Conservation (phyloP, 2,888 invertebrate species). For the Pterostichus madidus region DNA sequence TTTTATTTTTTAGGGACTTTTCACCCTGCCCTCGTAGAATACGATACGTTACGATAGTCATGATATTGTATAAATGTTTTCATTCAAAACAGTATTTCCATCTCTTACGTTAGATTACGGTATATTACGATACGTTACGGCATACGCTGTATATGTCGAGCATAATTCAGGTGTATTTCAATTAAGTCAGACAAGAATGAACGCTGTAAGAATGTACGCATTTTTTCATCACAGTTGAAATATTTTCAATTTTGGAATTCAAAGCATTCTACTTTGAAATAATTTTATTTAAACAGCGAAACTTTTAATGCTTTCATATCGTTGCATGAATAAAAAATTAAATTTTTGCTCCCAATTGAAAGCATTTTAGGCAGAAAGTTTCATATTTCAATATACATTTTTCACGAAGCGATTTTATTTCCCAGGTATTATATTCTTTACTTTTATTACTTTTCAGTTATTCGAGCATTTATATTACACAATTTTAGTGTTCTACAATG, state of each 20-base stretch:
- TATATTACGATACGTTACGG: no score
- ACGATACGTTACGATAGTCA: no score
- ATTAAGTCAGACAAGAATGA: no score
- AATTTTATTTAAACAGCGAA: constrained; percentile 41
- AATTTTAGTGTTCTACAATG: background rate
- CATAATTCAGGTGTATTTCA: no score
- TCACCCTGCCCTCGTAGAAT: no score
- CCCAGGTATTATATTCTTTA: background rate
- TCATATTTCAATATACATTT: constrained; percentile 34
- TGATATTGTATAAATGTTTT: no score
- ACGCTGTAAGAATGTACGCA: no score
- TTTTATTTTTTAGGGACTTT: no score
- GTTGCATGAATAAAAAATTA: constrained; percentile 42
- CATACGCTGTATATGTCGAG: no score
- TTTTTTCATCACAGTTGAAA: background rate
- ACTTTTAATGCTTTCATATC: constrained; percentile 37
- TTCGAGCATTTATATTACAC: background rate
- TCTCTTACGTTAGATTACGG: no score
- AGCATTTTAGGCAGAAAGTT: constrained; percentile 35
- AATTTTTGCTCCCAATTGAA: constrained; percentile 38
- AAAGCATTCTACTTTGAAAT: constrained; percentile 22
- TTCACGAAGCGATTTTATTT: background rate
- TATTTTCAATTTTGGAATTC: constrained; percentile 19
- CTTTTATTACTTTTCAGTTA: constrained; percentile 21
- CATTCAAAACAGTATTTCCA: no score